phyloP scores from a whole-genome alignment of 2,797 vertebrate species.

The Anguilla obscura region DNA sequence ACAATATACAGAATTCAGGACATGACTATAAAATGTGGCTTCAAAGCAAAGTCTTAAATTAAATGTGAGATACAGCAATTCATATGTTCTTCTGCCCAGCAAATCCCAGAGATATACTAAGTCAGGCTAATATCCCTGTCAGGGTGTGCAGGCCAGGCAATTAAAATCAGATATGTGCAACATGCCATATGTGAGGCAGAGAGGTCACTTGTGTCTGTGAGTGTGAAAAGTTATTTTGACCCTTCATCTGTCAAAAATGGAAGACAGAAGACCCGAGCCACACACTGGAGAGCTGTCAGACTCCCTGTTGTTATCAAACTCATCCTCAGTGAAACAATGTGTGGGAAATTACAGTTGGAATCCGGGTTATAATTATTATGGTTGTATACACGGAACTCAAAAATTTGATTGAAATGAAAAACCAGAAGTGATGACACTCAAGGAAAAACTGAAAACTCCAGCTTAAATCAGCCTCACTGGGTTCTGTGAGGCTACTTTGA shows the following conservation, averaged over 20 bases:
- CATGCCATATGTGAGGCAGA: background rate
- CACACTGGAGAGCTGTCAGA: background rate
- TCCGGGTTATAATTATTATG: too few relatives aligned
- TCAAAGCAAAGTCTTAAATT: background rate
- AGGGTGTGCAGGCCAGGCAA: background rate
- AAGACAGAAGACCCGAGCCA: background rate
- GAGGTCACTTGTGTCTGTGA: background rate
- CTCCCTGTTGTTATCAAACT: background rate
- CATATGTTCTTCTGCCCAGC: background rate
- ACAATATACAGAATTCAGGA: background rate
- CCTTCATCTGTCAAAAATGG: background rate
- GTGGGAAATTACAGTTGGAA: too few relatives aligned
- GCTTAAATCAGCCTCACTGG: background rate
- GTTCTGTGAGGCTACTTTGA: background rate
- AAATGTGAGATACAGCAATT: background rate
- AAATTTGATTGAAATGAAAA: too few relatives aligned
- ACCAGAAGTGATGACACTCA: too few relatives aligned
- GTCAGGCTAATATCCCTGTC: background rate
- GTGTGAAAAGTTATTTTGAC: background rate
- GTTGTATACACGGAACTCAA: too few relatives aligned
- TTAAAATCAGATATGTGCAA: background rate
- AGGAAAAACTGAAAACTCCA: too few relatives aligned
- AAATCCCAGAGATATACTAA: background rate
- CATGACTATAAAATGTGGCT: background rate
- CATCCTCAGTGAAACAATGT: too few relatives aligned